Percentiles rank a stretch among this genome's conserved stretches.
Conservation (phyloP, 1,140 invertebrate genomes). For the Drosophila willistoni region DNA sequence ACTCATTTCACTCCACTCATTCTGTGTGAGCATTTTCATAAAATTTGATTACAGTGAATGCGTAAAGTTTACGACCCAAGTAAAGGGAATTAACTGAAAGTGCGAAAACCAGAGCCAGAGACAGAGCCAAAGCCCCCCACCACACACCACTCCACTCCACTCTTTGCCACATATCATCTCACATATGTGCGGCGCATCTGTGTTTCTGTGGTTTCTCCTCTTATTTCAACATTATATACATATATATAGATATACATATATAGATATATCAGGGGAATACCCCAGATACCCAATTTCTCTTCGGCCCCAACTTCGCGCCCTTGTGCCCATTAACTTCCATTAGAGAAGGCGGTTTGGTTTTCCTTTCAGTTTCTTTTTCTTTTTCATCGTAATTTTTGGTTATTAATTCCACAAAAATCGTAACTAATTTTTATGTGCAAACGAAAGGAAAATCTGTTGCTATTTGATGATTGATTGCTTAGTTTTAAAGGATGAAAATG, state of each 20-base stretch:
- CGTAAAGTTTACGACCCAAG: conserved; percentile 73
- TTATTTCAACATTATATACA: neutral
- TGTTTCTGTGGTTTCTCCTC: conserved; percentile 6
- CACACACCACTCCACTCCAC: too few relatives aligned
- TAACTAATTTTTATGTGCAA: conserved; percentile 10
- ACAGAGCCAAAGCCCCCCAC: conserved; percentile 25
- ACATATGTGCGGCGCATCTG: neutral
- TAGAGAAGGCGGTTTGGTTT: conserved; percentile 2
- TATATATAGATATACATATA: neutral
- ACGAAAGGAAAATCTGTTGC: conserved; percentile 9
- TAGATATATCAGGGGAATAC: conserved; percentile 1
- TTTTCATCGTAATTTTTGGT: conserved; percentile 4
- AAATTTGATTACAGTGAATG: conserved; percentile 76
- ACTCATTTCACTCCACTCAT: conserved; percentile 24
- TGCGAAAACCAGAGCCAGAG: conserved; percentile 31
- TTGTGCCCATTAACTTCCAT: conserved; percentile 11
- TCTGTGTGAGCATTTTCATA: conserved; percentile 62
- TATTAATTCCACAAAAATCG: conserved; percentile 13
- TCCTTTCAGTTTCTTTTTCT: neutral
- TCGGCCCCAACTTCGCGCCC: neutral
- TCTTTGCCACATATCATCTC: conserved; percentile 4
- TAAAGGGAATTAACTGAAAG: conserved; percentile 70
- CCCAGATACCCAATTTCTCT: conserved; percentile 9
- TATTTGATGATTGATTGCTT: conserved; percentile 12
- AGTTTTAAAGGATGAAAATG: neutral